Evolutionary conservation across 1,140 invertebrate species (phyloP), one percentile per base, ranked within the genome.

Genomic region (Achroia grisella): DNA sequence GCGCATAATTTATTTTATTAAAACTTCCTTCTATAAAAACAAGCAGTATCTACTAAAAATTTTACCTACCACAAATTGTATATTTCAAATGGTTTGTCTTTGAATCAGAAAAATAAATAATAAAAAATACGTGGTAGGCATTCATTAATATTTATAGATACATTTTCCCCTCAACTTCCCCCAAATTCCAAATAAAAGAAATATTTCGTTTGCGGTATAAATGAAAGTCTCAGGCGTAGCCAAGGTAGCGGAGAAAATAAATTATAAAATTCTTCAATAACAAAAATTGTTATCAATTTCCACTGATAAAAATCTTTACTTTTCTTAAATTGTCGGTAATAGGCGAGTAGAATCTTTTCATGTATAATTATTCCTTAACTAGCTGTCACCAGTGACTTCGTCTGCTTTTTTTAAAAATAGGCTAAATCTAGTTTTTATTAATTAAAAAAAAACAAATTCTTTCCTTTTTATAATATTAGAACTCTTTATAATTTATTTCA

Each of bases 261-360:
- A 78, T 78, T 69, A 74, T 65, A 62, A 78, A 74, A 74, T 68
- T 60, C 57, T 59, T 46, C 61, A 51, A 39, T 30, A 54, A 71
- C 61, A 63, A 74, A 79, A 76, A 76, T 71, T 56, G 61, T 68
- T 68, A 71, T 76, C 71, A 72, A 77, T 77, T 77, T 77, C 54
- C 63, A 48, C 52, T 57, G 66, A 77, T 69, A 57, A 67, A 77
- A 72, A 62, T 72, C 63, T 74, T 71, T 72, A 59, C 56, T 58
- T 62, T 63, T 75, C 70, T 73, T 66, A 57, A 73, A 76, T 67
- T 75, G 17, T 75, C 8, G 12, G 4, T 8, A 14, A 67, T 62
- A 63, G 57, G 55, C 56, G 57, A 56, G 47, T 50, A 47, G 49
- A 50, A 70, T 62, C 65, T 43, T 62, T 59, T 62, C 51, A 44